Conservation (phyloP, 2,113 vertebrate species). For the Solenodon paradoxus region DNA sequence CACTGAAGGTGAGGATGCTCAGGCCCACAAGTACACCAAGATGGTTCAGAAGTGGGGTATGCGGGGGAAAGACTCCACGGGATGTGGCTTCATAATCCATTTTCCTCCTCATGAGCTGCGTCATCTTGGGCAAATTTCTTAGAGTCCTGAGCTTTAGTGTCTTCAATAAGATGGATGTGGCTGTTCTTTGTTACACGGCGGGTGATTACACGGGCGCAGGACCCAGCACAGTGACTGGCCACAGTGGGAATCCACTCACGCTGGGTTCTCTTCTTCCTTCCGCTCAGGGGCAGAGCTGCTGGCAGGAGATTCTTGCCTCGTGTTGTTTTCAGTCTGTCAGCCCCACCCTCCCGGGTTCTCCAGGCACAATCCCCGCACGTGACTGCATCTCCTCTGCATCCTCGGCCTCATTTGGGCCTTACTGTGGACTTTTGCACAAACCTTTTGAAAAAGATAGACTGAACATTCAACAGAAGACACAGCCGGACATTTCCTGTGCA, state of each 20-base stretch:
- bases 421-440: background rate
- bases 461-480: background rate
- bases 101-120: background rate
- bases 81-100: background rate
- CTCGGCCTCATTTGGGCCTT: background rate
- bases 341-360: background rate
- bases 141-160: background rate
- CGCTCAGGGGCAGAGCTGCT: background rate
- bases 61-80: background rate
- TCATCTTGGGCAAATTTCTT: background rate
- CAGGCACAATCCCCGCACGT: background rate
- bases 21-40: background rate
- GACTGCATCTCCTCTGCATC: background rate
- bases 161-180: background rate
- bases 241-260: accelerated
- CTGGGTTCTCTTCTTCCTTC: background rate
- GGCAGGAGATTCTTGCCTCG: background rate
- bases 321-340: background rate
- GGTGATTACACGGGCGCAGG: background rate
- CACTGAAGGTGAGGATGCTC: too few relatives aligned
- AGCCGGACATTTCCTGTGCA: background rate
- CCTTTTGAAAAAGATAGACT: background rate
- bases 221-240: background rate
- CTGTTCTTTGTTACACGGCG: accelerated
- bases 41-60: background rate